Conservation (phyloP, 2,797 vertebrate species). For the Gorsachius magnificus region DNA sequence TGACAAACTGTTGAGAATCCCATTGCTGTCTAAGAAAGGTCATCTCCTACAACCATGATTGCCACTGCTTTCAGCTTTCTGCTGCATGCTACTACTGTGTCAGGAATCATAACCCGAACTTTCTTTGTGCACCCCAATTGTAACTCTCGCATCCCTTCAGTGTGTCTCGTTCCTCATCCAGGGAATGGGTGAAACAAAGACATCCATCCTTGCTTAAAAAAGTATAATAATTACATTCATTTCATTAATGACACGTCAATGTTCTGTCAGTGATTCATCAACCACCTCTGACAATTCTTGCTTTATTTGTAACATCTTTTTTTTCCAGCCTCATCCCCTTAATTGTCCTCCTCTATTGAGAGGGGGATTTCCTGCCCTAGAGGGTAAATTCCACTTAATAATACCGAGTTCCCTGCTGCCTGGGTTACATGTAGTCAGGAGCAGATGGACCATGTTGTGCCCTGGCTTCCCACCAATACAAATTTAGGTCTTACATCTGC, state of each 20-base stretch:
- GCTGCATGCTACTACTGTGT: background rate
- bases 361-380: background rate
- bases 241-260: background rate
- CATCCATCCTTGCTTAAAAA: background rate
- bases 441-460: constrained; percentile 6
- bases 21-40: background rate
- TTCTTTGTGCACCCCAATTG: accelerated
- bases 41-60: background rate
- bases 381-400: background rate
- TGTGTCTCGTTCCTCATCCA: background rate
- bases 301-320: accelerated
- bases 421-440: background rate
- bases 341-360: background rate
- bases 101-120: background rate
- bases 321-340: background rate
- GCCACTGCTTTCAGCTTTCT: background rate
- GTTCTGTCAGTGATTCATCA: background rate
- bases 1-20: background rate
- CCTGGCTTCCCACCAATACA: background rate
- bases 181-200: background rate
- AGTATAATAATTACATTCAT: background rate
- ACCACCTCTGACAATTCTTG: background rate
- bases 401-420: background rate
- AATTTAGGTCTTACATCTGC: constrained; percentile 29
- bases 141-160: background rate